Conservation (phyloP, 2,797 vertebrate genomes). For the Kryptolebias ocellatus region DNA sequence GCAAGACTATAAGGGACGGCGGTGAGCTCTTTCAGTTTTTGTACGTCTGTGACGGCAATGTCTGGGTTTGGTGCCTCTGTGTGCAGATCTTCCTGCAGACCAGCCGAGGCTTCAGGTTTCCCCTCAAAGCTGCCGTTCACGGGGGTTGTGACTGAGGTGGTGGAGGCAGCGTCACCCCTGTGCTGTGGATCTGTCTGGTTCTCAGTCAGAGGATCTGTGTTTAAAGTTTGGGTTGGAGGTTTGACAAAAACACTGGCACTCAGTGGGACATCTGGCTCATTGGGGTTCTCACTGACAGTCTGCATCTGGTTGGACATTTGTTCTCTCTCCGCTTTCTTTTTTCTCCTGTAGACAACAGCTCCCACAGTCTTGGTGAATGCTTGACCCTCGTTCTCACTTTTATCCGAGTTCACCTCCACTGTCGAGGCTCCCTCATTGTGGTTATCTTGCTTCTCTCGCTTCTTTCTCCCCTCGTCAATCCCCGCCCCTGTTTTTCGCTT, state of each 20-base stretch:
- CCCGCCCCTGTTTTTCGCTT: background rate
- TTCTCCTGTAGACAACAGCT: background rate
- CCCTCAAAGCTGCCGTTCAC: background rate
- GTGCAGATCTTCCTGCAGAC: background rate
- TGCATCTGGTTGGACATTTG: background rate
- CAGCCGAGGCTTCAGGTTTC: background rate
- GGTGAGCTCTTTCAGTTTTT: background rate
- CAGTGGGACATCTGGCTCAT: background rate
- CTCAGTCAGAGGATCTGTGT: background rate
- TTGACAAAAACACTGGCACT: background rate
- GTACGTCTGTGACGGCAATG: background rate
- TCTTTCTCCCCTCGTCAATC: constrained; percentile 2
- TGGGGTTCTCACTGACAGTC: background rate
- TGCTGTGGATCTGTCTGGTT: background rate
- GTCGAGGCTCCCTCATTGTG: background rate
- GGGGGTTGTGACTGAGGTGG: background rate
- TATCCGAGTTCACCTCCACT: background rate
- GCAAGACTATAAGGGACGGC: background rate
- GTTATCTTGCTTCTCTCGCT: background rate
- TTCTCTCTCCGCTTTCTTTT: background rate
- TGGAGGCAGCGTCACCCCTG: background rate
- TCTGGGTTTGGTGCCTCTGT: background rate
- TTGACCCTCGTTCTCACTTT: background rate
- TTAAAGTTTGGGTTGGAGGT: background rate
- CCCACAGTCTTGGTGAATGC: background rate